Base-by-base conservation (phyloP, 1,140 invertebrate genomes). In the Idris sp. region DNA sequence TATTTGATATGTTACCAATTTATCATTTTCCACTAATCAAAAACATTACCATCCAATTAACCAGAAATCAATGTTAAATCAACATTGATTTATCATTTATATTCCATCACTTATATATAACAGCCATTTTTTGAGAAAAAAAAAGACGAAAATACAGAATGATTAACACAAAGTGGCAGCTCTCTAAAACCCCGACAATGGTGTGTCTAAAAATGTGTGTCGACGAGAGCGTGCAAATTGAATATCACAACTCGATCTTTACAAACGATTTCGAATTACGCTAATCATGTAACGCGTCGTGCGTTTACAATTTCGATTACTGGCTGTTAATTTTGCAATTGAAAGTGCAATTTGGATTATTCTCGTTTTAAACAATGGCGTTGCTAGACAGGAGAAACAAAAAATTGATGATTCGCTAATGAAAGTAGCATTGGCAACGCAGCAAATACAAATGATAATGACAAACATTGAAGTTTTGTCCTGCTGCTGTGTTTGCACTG, bases 381-480 rank as follows among this genome's bases (percentile, higher is more conserved):
- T 41, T 43, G 28, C 43, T 18, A 22, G 35, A 15, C 22, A 7
- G 43, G 26, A 43, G 14, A 31, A 31, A 13, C 38, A 10, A 71
- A 62, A 72, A 62, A 56, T 58, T 36, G 35, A 40, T 22, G 28
- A 40, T n/a, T 35, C 40, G 16, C 30, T 61, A 61, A 71, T 71
- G 56, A 71, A 71, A 72, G 43, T 36, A 61, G 30, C 31, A 35
- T 19, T 25, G 54, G 33, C 19, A 40, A 36, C 43, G 36, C 35
- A 11, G 31, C 61, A 48, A n/a, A 41, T 48, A 22, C 36, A 53
- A 54, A 74, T 61, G 71, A 46, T 65, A 74, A 61, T 64, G 36
- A 64, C 68, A 51, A 67, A 65, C 61, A 36, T 36, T 44, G 30
- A n/a, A 38, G 71, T 61, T 61, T 41, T 22, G 71, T 61, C 41